A percentile compares a stretch with the other conserved stretches of the same genome.
Conservation (phyloP, 2,113 vertebrate species). For the Oreochromis spilurus region DNA sequence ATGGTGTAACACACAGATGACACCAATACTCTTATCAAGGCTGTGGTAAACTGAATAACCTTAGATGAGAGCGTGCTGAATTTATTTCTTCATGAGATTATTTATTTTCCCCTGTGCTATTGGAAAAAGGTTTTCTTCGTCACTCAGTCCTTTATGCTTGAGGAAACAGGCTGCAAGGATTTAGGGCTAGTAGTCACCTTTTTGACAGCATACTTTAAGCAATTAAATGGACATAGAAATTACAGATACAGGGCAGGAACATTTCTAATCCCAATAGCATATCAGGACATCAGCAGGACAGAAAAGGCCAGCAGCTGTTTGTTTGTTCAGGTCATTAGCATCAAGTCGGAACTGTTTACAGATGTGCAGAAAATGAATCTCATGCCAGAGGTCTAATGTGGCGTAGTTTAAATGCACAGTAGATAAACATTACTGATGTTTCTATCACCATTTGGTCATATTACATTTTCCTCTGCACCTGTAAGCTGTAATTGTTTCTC, state of each 20-base stretch:
- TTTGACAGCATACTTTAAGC: neutral
- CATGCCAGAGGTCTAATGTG: neutral
- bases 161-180: neutral
- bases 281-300: neutral
- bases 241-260: neutral
- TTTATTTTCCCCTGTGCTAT: neutral
- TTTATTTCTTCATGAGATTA: neutral
- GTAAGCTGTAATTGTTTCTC: neutral
- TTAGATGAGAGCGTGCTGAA: neutral
- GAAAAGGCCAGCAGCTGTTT: neutral
- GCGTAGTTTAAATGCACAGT: neutral
- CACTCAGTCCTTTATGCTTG: neutral
- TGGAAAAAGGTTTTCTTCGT: neutral
- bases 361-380: neutral
- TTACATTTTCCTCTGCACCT: neutral
- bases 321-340: neutral
- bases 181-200: neutral
- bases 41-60: neutral
- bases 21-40: neutral
- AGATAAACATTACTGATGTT: neutral
- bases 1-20: neutral
- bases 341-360: neutral
- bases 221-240: neutral
- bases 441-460: neutral
- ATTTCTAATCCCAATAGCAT: neutral